These are phyloP conservation scores for Gulo gulo DNA, from an alignment of 2,113 vertebrate genomes.

Conservation along the genomic window DNA sequence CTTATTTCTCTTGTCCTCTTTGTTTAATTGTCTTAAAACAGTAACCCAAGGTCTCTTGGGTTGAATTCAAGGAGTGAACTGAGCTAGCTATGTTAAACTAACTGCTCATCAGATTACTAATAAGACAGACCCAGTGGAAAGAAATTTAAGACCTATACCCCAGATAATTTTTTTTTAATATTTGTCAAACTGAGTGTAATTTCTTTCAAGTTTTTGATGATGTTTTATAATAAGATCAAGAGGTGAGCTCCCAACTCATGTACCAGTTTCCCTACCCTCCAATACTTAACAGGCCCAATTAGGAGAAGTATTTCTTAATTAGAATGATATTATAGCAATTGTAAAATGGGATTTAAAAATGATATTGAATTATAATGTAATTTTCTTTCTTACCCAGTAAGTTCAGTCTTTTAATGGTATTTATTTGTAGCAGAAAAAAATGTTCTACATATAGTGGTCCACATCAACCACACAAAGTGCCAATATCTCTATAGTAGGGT, in stretches of 20 bases:
- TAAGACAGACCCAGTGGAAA: not conserved
- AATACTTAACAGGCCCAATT: not conserved
- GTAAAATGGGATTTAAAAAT: not conserved
- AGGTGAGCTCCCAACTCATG: not conserved
- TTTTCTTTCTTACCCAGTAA: not conserved
- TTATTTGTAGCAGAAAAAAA: not conserved
- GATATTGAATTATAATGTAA: not conserved
- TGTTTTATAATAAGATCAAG: not conserved
- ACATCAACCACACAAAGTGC: not conserved
- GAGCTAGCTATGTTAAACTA: not conserved
- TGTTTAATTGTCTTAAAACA: not conserved
- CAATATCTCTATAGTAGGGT: not conserved
- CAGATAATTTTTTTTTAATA: not conserved
- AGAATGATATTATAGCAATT: not conserved
- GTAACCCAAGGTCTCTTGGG: not conserved
- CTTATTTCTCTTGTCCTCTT: not conserved
- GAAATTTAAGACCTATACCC: not conserved
- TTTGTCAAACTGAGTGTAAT: not conserved
- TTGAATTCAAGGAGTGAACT: not conserved
- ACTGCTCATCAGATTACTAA: not conserved
- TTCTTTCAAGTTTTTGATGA: not conserved
- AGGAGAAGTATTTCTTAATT: not conserved
- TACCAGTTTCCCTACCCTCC: not conserved
- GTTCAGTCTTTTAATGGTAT: not conserved
- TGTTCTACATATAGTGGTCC: not conserved